These are phyloP conservation scores for Pentamera pediparva DNA, from an alignment of 53 echinoderm and acorn worm species.

Conservation along the genomic window DNA sequence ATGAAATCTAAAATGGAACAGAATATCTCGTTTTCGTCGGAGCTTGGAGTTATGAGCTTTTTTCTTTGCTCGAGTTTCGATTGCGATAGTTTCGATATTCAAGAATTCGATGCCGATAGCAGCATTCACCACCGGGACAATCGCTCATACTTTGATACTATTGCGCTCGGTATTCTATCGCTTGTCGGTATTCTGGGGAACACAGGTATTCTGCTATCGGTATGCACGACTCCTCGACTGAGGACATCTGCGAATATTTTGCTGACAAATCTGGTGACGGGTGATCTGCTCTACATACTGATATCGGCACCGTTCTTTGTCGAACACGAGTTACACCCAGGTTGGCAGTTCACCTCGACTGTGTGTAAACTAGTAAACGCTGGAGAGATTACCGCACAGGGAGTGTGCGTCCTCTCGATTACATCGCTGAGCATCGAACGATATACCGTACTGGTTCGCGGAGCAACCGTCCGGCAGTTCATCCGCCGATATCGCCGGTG, in stretches of 20 bases:
- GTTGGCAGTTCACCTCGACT: conserved; percentile 26
- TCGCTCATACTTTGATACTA: not conserved
- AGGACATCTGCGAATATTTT: conserved; percentile 80
- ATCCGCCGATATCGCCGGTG: conserved; percentile 37
- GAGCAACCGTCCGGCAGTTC: conserved; percentile 51
- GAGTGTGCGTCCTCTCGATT: conserved; percentile 69
- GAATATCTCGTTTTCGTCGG: no score
- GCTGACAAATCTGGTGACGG: conserved; percentile 70
- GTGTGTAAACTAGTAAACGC: conserved; percentile 56
- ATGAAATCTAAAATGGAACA: no score
- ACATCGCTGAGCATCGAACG: conserved; percentile 79
- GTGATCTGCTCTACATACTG: conserved; percentile 70
- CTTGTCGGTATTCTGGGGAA: conserved; percentile 42
- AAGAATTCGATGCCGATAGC: not conserved
- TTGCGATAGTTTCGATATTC: not conserved
- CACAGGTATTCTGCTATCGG: conserved; percentile 37
- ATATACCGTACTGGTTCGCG: conserved; percentile 73
- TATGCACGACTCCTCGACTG: conserved; percentile 51
- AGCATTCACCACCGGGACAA: not conserved
- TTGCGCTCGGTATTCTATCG: conserved; percentile 46
- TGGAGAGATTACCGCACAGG: conserved; percentile 63
- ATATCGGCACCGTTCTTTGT: conserved; percentile 54
- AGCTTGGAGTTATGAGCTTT: no score
- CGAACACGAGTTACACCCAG: conserved; percentile 45
- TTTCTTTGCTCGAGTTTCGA: not conserved